These are phyloP conservation scores for Drosophila teissieri DNA, from an alignment of 1,140 invertebrate species.

Conservation along the genomic window DNA sequence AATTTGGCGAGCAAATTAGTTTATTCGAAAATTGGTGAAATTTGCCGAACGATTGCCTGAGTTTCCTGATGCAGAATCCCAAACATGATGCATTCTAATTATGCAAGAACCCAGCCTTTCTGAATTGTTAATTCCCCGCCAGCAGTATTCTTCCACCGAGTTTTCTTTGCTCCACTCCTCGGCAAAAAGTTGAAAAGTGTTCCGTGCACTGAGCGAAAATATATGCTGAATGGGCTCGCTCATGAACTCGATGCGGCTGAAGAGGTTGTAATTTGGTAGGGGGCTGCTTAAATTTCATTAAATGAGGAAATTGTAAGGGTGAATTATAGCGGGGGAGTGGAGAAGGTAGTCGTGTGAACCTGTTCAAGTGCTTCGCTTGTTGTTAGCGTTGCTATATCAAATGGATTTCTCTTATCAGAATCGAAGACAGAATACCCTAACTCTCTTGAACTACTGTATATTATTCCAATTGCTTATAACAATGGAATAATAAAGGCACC, in stretches of 20 bases:
- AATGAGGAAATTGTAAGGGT: slow-evolving; percentile 31
- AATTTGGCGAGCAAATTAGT: slow-evolving; percentile 65
- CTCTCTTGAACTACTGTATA: neutral
- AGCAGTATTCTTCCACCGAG: slow-evolving; percentile 17
- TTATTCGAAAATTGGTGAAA: slow-evolving; percentile 43
- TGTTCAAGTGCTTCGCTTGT: slow-evolving; percentile 56
- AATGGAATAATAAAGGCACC: too few species aligned
- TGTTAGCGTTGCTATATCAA: slow-evolving; percentile 38
- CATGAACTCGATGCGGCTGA: neutral
- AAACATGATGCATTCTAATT: slow-evolving; percentile 26
- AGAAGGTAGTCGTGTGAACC: slow-evolving; percentile 35
- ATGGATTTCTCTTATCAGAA: neutral
- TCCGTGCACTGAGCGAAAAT: slow-evolving; percentile 51
- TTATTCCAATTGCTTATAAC: too few species aligned
- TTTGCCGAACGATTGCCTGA: slow-evolving; percentile 15
- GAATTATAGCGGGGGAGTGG: neutral
- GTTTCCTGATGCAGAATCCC: slow-evolving; percentile 6
- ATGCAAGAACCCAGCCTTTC: slow-evolving; percentile 30
- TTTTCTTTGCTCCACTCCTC: slow-evolving; percentile 9
- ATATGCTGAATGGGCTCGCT: slow-evolving; percentile 6
- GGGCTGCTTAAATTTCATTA: slow-evolving; percentile 65
- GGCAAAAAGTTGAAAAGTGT: slow-evolving; percentile 38
- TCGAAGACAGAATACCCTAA: slow-evolving; percentile 11
- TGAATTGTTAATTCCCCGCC: slow-evolving; percentile 45
- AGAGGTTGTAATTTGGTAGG: slow-evolving; percentile 6